Evolutionary conservation across 2,888 invertebrate species (phyloP).

Genomic region (Ferdinandea cuprea): DNA sequence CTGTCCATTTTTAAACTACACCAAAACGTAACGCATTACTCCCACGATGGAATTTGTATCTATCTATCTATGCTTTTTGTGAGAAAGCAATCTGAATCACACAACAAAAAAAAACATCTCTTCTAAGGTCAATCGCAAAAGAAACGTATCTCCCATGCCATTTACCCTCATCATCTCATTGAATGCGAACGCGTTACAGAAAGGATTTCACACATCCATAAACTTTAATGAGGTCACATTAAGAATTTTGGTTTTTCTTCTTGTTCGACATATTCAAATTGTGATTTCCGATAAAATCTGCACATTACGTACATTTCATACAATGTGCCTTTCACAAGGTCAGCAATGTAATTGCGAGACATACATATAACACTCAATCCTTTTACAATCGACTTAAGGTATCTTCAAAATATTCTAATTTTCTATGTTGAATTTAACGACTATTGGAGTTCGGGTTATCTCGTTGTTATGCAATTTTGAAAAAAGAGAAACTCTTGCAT

Average conservation of each 20-base stretch:
- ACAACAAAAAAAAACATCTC: constrained; percentile 26
- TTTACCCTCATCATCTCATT: neutral
- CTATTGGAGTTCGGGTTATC: constrained; percentile 44
- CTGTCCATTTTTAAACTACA: too few species aligned
- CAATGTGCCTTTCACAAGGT: constrained; percentile 60
- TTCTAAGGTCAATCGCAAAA: constrained; percentile 48
- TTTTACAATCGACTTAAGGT: constrained; percentile 43
- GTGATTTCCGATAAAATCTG: constrained; percentile 44
- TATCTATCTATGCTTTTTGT: neutral
- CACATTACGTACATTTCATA: constrained; percentile 11
- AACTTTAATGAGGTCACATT: constrained; percentile 68
- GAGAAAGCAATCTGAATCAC: constrained; percentile 18
- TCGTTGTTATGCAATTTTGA: constrained; percentile 38
- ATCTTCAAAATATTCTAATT: constrained; percentile 33
- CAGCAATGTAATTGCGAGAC: constrained; percentile 37
- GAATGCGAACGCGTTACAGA: neutral
- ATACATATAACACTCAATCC: constrained; percentile 52
- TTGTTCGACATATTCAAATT: constrained; percentile 68
- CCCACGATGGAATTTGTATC: constrained; percentile 17
- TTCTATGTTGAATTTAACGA: constrained; percentile 63
- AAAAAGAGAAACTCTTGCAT: constrained; percentile 18
- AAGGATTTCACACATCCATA: constrained; percentile 73
- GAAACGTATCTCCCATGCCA: constrained; percentile 13
- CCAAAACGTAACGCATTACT: too few species aligned
- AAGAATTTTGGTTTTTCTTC: constrained; percentile 23